Percentiles rank a stretch among this genome's conserved stretches.
Evolutionary conservation across 1,140 invertebrate species (phyloP).

Genomic region (Laodelphax striatellus): DNA sequence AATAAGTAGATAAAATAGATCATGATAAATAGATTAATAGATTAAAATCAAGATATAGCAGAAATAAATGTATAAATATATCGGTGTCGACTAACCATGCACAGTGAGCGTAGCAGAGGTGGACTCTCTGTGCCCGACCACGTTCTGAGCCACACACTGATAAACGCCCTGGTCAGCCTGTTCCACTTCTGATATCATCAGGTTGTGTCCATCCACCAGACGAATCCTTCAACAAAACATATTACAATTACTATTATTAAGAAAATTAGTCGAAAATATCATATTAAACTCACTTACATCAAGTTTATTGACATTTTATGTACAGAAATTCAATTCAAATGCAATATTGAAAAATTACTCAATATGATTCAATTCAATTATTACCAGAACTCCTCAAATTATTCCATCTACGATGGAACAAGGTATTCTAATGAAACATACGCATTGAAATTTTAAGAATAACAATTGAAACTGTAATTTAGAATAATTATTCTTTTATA

Average conservation of each 20-base stretch:
- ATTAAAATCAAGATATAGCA: neutral
- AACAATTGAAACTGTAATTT: no score
- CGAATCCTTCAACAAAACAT: slow-evolving; percentile 46
- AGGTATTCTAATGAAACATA: no score
- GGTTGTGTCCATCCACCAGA: slow-evolving; percentile 64
- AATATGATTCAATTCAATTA: no score
- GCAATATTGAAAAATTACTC: no score
- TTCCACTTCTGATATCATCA: slow-evolving; percentile 70
- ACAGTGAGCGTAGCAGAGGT: slow-evolving; percentile 62
- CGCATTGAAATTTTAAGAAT: no score
- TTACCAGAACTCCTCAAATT: no score
- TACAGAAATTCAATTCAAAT: no score
- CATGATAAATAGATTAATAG: no score
- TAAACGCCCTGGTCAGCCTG: slow-evolving; percentile 75
- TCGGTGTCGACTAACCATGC: slow-evolving; percentile 59
- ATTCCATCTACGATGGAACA: no score
- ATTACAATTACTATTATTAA: no score
- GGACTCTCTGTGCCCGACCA: slow-evolving; percentile 67
- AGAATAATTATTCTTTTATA: no score
- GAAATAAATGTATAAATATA: neutral
- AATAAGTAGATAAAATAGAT: no score
- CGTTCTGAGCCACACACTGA: slow-evolving; percentile 71
- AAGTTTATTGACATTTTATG: neutral
- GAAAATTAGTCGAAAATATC: neutral
- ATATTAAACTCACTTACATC: neutral